Conservation (phyloP, 2,113 vertebrate genomes). For the Macrotus californicus region DNA sequence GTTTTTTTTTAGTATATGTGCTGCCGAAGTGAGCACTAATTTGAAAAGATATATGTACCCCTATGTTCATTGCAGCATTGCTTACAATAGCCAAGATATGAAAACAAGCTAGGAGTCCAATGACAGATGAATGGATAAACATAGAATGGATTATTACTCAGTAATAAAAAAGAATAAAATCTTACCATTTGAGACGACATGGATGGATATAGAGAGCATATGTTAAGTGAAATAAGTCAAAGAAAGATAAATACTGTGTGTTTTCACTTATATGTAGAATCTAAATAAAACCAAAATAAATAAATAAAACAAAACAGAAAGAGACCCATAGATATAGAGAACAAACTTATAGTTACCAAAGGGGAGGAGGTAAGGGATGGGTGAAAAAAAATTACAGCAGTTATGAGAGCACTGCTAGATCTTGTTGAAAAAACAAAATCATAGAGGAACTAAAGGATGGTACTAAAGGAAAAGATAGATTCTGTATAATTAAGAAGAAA, state of each 20-base stretch:
- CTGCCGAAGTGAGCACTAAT: too few relatives aligned
- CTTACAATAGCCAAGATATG: not conserved
- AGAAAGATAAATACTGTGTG: not conserved
- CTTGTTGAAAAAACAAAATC: not conserved
- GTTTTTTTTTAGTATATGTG: too few relatives aligned
- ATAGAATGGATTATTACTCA: not conserved
- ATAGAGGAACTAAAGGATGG: constrained; percentile 1
- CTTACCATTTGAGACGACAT: not conserved
- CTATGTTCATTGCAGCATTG: not conserved
- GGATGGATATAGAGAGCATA: not conserved
- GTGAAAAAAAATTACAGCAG: not conserved
- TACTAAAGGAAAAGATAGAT: not conserved
- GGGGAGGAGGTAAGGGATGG: not conserved
- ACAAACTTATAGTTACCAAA: not conserved
- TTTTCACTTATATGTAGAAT: not conserved
- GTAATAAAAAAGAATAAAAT: not conserved
- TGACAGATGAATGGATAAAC: not conserved
- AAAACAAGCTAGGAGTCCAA: not conserved
- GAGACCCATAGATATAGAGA: not conserved
- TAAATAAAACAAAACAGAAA: not conserved
- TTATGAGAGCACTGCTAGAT: not conserved
- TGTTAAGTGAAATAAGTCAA: not conserved
- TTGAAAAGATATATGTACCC: not conserved
- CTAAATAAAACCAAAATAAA: not conserved
- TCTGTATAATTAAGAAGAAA: not conserved